Percentiles rank a stretch among this genome's conserved stretches.
phyloP scores from a whole-genome alignment of 2,888 invertebrate genomes.

The Thera britannica region DNA sequence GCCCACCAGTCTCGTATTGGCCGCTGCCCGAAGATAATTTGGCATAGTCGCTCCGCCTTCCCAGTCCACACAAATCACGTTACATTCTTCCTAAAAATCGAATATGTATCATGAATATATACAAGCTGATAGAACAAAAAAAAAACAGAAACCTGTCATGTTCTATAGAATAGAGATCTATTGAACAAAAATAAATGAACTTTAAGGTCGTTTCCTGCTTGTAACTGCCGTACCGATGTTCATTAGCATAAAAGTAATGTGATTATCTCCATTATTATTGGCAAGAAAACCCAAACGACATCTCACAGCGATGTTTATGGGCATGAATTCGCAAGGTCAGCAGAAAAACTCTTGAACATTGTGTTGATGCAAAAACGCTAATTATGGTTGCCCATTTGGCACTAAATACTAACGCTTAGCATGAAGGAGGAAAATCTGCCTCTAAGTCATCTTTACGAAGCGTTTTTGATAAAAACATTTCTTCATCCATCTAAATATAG shows the following conservation, averaged over 20 bases:
- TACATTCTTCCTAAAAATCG: conserved; percentile 87
- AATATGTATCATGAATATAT: background rate
- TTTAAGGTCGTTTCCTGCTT: conserved; percentile 22
- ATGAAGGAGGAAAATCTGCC: conserved; percentile 9
- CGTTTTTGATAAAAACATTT: background rate
- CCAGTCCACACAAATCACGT: conserved; percentile 97
- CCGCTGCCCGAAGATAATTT: conserved; percentile 95
- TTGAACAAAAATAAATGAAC: conserved; percentile 17
- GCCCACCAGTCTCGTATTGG: conserved; percentile 95
- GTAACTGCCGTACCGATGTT: conserved; percentile 19
- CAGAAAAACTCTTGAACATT: conserved; percentile 21
- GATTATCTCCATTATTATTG: conserved; percentile 17
- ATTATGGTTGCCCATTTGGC: conserved; percentile 19
- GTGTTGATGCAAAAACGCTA: conserved; percentile 13
- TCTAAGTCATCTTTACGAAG: background rate
- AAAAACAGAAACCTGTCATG: too few species aligned
- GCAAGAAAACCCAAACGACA: conserved; percentile 17
- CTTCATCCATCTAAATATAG: background rate
- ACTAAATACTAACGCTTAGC: conserved; percentile 1
- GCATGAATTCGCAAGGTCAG: conserved; percentile 18
- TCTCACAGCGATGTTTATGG: conserved; percentile 2
- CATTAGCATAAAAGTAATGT: conserved; percentile 24
- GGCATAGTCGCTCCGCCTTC: conserved; percentile 95
- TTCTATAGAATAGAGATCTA: background rate
- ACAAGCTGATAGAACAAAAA: too few species aligned